Conservation (phyloP, 2,113 vertebrate species). For the Apodemus sylvaticus region DNA sequence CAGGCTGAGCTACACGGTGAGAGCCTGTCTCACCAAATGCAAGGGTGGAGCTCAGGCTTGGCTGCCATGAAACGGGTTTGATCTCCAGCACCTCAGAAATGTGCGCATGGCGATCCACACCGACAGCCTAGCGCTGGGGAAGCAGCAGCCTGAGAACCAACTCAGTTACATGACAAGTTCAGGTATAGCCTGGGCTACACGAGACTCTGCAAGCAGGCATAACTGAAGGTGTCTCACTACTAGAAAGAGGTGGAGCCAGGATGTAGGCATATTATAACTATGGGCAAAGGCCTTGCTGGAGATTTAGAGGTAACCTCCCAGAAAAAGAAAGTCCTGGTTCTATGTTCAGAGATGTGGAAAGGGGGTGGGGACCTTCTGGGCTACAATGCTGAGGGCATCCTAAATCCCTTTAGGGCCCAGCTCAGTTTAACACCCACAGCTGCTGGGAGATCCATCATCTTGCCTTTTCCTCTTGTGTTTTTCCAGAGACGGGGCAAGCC, state of each 20-base stretch:
- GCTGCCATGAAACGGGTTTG: neutral
- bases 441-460: neutral
- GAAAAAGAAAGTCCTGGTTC: neutral
- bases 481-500: constrained; percentile 88
- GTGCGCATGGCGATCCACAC: neutral
- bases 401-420: neutral
- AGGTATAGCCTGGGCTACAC: neutral
- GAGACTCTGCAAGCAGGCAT: neutral
- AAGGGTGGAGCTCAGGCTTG: neutral
- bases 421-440: neutral
- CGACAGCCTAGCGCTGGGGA: neutral
- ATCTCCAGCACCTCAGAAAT: neutral
- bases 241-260: neutral
- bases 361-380: neutral
- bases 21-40: neutral
- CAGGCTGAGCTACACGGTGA: neutral
- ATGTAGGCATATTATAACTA: neutral
- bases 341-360: neutral
- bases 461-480: neutral
- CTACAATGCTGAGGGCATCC: neutral
- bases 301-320: neutral
- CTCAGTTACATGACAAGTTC: neutral
- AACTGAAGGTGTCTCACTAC: neutral
- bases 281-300: neutral
- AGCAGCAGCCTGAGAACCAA: neutral